A percentile compares a stretch with the other conserved stretches of the same genome.
Conservation (phyloP, 2,888 invertebrate species). For the Xestoiulus laeticollis region DNA sequence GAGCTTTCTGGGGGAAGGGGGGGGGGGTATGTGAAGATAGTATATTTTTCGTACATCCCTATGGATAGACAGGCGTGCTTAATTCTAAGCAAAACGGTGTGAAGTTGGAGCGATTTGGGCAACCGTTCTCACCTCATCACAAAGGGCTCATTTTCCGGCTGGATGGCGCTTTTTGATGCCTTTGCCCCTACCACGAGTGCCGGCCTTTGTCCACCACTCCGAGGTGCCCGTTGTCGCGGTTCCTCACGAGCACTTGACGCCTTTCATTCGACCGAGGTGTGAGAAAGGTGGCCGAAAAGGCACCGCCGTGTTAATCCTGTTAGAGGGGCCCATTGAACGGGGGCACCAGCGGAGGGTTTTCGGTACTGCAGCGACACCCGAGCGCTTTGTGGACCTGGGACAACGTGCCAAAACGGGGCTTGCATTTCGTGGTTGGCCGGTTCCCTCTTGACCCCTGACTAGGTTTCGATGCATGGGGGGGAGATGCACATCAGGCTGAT, state of each 20-base stretch:
- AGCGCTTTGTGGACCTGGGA: neutral
- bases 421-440: neutral
- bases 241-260: slow-evolving; percentile 44
- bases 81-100: slow-evolving; percentile 15
- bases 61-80: neutral
- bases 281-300: slow-evolving; percentile 49
- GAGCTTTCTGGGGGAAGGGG: neutral
- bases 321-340: neutral
- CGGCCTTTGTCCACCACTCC: slow-evolving; percentile 27
- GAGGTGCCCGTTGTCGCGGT: neutral
- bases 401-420: neutral
- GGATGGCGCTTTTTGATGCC: neutral
- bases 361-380: neutral
- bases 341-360: neutral
- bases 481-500: neutral
- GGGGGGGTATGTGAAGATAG: neutral
- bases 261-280: slow-evolving; percentile 44
- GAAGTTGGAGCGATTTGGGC: slow-evolving; percentile 18
- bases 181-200: slow-evolving; percentile 11
- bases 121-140: slow-evolving; percentile 2
- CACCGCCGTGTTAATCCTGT: slow-evolving; percentile 38
- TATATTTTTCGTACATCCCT: no score
- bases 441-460: neutral
- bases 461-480: neutral
- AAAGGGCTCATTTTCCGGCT: slow-evolving; percentile 11